phyloP scores from a whole-genome alignment of 1,140 invertebrate genomes.

The Heliconius melpomene region DNA sequence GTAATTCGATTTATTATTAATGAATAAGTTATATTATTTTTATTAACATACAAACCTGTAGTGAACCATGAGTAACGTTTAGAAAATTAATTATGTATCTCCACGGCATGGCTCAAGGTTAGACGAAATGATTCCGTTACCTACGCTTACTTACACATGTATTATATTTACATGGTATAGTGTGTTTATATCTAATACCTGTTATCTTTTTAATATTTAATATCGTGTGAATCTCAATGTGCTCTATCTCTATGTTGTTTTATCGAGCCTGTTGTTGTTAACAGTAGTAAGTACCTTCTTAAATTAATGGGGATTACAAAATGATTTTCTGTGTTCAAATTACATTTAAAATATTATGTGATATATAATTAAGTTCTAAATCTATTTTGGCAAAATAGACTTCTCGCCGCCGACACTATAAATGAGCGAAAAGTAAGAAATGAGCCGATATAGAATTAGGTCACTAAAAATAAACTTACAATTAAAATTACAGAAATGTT shows the following conservation, averaged over 20 bases:
- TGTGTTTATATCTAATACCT: neutral
- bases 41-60: neutral
- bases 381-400: no score
- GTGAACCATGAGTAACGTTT: neutral
- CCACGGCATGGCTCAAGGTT: neutral
- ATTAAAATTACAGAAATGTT: neutral
- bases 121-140: conserved; percentile 2
- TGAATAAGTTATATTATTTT: neutral
- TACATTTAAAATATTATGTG: neutral
- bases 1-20: neutral
- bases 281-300: neutral
- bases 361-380: no score
- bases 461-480: neutral
- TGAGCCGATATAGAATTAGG: no score
- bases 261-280: neutral
- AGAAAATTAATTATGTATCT: neutral
- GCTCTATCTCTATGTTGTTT: conserved; percentile 1
- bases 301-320: neutral
- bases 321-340: neutral
- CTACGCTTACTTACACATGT: neutral
- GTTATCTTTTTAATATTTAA: conserved; percentile 11
- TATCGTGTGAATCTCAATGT: conserved; percentile 14
- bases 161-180: neutral
- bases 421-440: no score
- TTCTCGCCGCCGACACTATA: no score